Conservation (phyloP, 2,113 vertebrate species). For the Bubo scandiacus region DNA sequence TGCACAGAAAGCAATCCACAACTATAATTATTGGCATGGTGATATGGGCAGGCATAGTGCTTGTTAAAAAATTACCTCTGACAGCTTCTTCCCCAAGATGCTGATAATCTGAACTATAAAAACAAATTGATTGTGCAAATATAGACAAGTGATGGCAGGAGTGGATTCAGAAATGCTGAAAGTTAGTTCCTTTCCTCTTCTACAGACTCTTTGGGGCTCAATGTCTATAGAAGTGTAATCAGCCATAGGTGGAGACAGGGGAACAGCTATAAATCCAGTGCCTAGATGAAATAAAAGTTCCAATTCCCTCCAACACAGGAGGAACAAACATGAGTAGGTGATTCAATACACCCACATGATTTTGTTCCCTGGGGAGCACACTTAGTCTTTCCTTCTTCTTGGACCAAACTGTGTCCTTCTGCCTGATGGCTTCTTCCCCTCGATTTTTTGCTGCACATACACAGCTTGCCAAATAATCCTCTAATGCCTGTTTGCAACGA, state of each 20-base stretch:
- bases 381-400: background rate
- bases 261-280: background rate
- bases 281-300: background rate
- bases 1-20: background rate
- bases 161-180: background rate
- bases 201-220: background rate
- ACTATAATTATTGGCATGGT: background rate
- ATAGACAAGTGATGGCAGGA: background rate
- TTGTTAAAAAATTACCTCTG: background rate
- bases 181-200: background rate
- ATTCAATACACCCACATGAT: background rate
- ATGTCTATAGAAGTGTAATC: background rate
- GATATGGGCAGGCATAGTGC: background rate
- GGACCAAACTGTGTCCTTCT: background rate
- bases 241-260: background rate
- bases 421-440: background rate
- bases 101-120: background rate
- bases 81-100: background rate
- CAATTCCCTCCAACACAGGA: background rate
- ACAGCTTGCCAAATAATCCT: background rate
- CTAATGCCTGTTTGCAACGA: background rate
- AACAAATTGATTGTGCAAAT: background rate
- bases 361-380: background rate
- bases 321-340: background rate
- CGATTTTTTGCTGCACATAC: rapidly evolving